Base-by-base conservation (phyloP, 2,113 vertebrate genomes). In the Mesembrinibis cayennensis region DNA sequence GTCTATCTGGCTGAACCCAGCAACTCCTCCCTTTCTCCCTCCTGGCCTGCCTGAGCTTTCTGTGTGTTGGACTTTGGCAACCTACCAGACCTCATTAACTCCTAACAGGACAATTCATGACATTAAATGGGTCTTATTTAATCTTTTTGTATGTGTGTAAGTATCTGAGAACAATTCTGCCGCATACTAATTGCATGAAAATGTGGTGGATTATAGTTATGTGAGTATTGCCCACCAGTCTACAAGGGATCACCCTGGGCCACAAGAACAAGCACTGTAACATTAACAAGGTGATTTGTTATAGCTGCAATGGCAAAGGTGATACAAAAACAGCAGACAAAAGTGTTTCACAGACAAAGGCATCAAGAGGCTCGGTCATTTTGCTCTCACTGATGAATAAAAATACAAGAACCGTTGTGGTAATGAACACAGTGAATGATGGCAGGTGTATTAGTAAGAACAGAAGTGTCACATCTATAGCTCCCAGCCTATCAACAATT, bases 1-100 rank as follows among this genome's bases (percentile, higher is more conserved):
- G 98, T 98, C 98, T 97, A 95, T 87, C 95, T 97, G 97, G 97
- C 98, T 98, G 97, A 98, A 97, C 95, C 97, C 97, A 95, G 93
- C 96, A 78, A 47, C 95, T 97, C 96, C 96, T 97, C 95, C 92
- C 29, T 92, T 95, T 92, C 96, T 96, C 97, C 97, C 92, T 94
- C 95, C 95, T 92, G 94, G 90, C 90, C 97, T 95, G 81, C 87
- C 70, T 65, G 83, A 86, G 82, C 95, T 96, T 89, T 94, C 94
- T 93, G 61, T 81, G 66, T 67, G 73, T 95, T 47, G 77, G 87
- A 76, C 92, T 97, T 87, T 71, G 95, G 91, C 96, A 96, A 94
- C 93, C 89, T 89, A 94, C 89, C 97, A 87, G 90, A 94, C 63
- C 92, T 93, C 93, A 94, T 98, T 97, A 97, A 98, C 94, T 97